phyloP scores from a whole-genome alignment of 2,797 vertebrate genomes.

The Ceryle rudis region DNA sequence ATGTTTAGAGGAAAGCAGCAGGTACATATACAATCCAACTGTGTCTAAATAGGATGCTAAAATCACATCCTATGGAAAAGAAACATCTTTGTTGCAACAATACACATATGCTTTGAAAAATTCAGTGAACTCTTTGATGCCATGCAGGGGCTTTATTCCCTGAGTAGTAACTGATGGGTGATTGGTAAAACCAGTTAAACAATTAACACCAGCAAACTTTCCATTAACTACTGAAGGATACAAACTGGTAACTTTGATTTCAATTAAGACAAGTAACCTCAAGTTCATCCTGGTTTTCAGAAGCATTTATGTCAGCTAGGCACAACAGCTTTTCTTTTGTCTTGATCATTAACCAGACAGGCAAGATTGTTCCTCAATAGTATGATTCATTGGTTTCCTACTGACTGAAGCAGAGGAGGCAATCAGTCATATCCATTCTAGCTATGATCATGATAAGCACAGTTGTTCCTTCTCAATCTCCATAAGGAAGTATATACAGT shows the following conservation, averaged over 20 bases:
- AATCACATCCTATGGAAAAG: rapidly evolving
- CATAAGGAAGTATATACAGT: neutral
- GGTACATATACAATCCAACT: neutral
- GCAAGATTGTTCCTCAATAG: neutral
- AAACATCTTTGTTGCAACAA: neutral
- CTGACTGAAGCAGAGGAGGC: neutral
- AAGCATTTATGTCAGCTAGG: neutral
- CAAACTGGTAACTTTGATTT: neutral
- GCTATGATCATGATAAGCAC: rapidly evolving
- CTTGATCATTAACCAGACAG: neutral
- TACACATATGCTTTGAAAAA: neutral
- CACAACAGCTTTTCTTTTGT: neutral
- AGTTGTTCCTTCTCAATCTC: neutral
- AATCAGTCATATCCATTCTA: neutral
- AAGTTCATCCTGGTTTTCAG: neutral
- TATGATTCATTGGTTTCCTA: neutral
- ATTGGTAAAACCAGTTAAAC: neutral
- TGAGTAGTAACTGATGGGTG: rapidly evolving
- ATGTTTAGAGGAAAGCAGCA: neutral
- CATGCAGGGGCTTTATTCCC: neutral
- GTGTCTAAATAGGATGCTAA: neutral
- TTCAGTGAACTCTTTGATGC: neutral
- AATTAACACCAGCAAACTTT: neutral
- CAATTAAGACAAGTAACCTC: neutral
- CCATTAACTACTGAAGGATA: neutral